Evolutionary conservation across 2,888 invertebrate genomes (phyloP).

Genomic region (Dryobotodes eremita): DNA sequence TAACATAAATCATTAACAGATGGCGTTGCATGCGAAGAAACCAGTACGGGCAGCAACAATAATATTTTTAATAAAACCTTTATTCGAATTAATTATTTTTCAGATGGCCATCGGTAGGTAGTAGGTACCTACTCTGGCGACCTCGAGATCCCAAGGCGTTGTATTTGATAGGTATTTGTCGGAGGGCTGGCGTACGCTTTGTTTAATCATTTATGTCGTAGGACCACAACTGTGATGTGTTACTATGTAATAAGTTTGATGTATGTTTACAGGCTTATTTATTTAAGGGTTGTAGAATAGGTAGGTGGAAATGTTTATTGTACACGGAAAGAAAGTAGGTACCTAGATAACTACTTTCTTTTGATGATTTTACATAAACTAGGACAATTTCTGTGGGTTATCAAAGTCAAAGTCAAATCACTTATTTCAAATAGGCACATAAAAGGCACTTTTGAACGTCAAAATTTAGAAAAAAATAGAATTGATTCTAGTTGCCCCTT

Average conservation of each 20-base stretch:
- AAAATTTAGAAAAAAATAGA: too few species aligned
- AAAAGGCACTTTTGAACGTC: too few species aligned
- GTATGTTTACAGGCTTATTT: background rate
- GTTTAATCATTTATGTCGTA: conserved; percentile 21
- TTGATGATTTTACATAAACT: too few species aligned
- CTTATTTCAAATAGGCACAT: too few species aligned
- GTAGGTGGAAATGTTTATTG: background rate
- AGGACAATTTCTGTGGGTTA: background rate
- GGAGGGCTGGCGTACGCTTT: conserved; percentile 36
- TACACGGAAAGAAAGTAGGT: background rate
- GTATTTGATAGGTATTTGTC: conserved; percentile 50
- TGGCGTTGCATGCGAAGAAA: conserved; percentile 66
- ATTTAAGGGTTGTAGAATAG: background rate
- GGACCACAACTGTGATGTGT: background rate
- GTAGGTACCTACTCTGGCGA: conserved; percentile 67
- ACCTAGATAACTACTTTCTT: too few species aligned
- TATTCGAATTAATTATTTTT: conserved; percentile 78
- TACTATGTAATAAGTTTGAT: conserved; percentile 10
- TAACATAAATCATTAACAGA: conserved; percentile 58
- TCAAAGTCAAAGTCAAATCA: too few species aligned
- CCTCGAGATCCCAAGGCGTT: conserved; percentile 73
- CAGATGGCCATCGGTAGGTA: conserved; percentile 70
- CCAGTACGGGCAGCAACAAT: conserved; percentile 14
- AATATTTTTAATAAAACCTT: conserved; percentile 57
- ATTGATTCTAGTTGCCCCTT: too few species aligned